phyloP scores from a whole-genome alignment of 2,797 vertebrate genomes.

The Halcyon chelicuti region DNA sequence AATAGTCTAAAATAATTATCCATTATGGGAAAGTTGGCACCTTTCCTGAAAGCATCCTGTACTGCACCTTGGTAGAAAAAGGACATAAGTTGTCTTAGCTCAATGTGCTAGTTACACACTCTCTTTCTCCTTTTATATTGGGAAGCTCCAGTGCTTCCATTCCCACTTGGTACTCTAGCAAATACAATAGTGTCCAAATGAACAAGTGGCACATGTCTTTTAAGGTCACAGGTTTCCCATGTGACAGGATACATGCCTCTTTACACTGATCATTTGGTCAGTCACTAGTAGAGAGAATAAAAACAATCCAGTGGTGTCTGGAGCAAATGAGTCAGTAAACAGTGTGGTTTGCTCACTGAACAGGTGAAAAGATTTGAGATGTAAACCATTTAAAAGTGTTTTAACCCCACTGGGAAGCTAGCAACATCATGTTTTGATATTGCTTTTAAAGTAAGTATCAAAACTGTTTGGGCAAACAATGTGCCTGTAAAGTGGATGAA shows the following conservation, averaged over 20 bases:
- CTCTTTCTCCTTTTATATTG: not conserved
- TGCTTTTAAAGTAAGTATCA: not conserved
- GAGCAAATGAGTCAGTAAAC: not conserved
- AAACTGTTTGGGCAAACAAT: not conserved
- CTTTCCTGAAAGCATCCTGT: slow-evolving; percentile 18
- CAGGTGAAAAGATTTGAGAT: not conserved
- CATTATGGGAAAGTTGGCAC: not conserved
- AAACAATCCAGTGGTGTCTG: not conserved
- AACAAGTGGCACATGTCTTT: not conserved
- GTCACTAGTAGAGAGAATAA: not conserved
- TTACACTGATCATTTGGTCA: not conserved
- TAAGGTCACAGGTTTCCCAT: not conserved
- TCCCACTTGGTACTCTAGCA: not conserved
- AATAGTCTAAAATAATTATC: slow-evolving; percentile 29
- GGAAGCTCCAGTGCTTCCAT: not conserved
- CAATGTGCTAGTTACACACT: not conserved
- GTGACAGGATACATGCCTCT: not conserved
- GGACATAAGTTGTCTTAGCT: not conserved
- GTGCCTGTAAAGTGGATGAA: not conserved
- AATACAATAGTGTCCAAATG: not conserved
- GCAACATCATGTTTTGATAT: not conserved
- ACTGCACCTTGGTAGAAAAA: not conserved
- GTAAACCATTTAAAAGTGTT: not conserved
- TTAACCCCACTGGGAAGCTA: not conserved
- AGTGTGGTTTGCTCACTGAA: not conserved